A percentile compares a stretch with the other conserved stretches of the same genome.
These are phyloP conservation scores for Loripinus fragilis DNA, from an alignment of 2,888 invertebrate species.

Conservation along the genomic window DNA sequence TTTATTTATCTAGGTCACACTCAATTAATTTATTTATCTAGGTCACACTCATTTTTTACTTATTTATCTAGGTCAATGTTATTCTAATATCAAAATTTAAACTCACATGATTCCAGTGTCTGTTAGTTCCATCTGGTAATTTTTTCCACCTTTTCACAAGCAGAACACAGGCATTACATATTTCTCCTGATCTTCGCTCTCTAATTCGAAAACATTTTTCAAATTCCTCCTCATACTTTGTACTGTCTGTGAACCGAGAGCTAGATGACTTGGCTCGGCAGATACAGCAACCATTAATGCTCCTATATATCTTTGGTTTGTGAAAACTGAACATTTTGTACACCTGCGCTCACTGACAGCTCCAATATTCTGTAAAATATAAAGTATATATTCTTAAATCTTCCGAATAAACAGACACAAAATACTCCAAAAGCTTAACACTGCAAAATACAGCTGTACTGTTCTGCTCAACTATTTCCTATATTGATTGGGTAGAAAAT, in stretches of 20 bases:
- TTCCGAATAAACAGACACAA: neutral
- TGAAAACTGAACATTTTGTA: slow-evolving; percentile 91
- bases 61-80: too few species aligned
- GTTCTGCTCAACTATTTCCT: neutral
- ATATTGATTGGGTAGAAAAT: slow-evolving; percentile 4
- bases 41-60: too few species aligned
- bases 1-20: too few species aligned
- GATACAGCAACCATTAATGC: slow-evolving; percentile 91
- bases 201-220: slow-evolving; percentile 89
- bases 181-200: slow-evolving; percentile 91
- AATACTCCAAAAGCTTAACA: neutral
- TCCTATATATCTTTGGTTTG: slow-evolving; percentile 91
- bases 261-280: slow-evolving; percentile 93
- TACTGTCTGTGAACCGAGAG: slow-evolving; percentile 93
- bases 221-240: slow-evolving; percentile 92
- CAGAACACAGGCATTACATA: slow-evolving; percentile 94
- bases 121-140: slow-evolving; percentile 75
- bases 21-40: too few species aligned
- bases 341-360: too few species aligned
- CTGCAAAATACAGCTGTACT: neutral
- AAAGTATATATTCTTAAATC: too few species aligned
- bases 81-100: too few species aligned
- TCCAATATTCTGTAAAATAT: too few species aligned
- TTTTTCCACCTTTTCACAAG: slow-evolving; percentile 90
- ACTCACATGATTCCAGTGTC: slow-evolving; percentile 82